Base-by-base conservation (phyloP, 37 sponge, comb jelly and placozoan species). In the Halisarca cf. caerulea region DNA sequence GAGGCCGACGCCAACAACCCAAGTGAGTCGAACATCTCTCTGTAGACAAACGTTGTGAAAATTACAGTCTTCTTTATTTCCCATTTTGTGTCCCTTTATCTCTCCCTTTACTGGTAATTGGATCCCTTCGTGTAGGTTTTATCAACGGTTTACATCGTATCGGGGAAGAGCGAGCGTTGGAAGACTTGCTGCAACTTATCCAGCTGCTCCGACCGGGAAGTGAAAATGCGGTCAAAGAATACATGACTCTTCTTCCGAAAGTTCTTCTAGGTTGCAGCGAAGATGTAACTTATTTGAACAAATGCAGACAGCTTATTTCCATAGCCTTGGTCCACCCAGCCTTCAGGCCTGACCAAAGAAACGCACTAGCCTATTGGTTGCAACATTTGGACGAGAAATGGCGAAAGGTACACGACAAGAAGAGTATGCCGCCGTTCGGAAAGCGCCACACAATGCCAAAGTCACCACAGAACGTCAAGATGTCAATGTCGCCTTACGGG, bases 311-410 rank as follows among this genome's bases (percentile, higher is more conserved):
- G 88, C 85, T 97, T 6, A 84, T 97, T 24, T 97, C 95, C 3
- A 85, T 97, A 0, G 90, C 97, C 0, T 86, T 94, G 0, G 93
- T 97, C 0, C 97, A 97, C 72, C 97, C 97, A 0, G 97, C 97
- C 71, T 97, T 97, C 89, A 88, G 85, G 21, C 86, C 79, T 0
- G 91, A 96, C 0, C 92, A 97, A 66, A 89, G 88, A 70, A 88
- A 85, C 69, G 69, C 85, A 2, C 85, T 97, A 55, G 86, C 78
- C 39, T 89, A 69, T 82, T 97, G 95, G 97, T 61, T 94, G 20
- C 27, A 81, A 17, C 80, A 83, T 33, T 90, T 97, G 7, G 88
- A 94, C 20, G 85, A 88, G 34, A 92, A 96, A 41, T 82, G 86
- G 18, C 78, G 74, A 40, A 85, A 58, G 54, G 66, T 79, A 14